A percentile compares a stretch with the other conserved stretches of the same genome.
phyloP scores from a whole-genome alignment of 2,888 invertebrate species.

The Cerastis rubricosa region DNA sequence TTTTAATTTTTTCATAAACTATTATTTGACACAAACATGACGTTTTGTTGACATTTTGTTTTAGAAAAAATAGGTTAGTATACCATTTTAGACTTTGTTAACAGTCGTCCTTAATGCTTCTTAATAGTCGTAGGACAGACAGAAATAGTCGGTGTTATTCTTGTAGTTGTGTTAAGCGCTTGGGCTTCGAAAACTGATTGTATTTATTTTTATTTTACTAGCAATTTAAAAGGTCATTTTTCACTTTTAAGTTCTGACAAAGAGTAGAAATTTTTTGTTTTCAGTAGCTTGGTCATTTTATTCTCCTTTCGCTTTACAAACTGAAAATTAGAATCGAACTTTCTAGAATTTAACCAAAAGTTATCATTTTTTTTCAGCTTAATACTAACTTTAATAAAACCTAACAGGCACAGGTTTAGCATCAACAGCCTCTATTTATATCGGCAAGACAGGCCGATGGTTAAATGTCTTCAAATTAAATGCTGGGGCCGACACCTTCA shows the following conservation, averaged over 20 bases:
- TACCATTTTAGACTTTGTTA: slow-evolving; percentile 32
- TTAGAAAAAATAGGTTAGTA: slow-evolving; percentile 31
- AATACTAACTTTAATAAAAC: slow-evolving; percentile 29
- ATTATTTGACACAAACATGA: slow-evolving; percentile 41
- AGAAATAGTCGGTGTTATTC: slow-evolving; percentile 45
- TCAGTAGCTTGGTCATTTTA: neutral
- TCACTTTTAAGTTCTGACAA: neutral
- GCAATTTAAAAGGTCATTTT: neutral
- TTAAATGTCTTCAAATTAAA: slow-evolving; percentile 72
- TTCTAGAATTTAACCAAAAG: slow-evolving; percentile 25
- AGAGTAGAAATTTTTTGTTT: neutral
- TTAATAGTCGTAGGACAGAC: slow-evolving; percentile 32
- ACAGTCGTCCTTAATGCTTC: slow-evolving; percentile 29
- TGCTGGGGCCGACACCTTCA: slow-evolving; percentile 84
- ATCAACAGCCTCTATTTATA: slow-evolving; percentile 65
- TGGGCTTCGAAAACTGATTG: neutral
- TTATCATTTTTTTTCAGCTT: neutral
- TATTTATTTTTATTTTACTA: neutral
- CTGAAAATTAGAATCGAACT: neutral
- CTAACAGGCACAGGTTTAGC: slow-evolving; percentile 46
- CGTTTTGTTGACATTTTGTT: slow-evolving; percentile 30
- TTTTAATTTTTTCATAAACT: slow-evolving; percentile 15
- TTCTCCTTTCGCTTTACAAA: neutral
- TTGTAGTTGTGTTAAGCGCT: slow-evolving; percentile 10
- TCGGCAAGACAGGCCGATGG: slow-evolving; percentile 60